Base-by-base conservation (phyloP, 2,888 invertebrate genomes). In the Caenorhabditis uteleia region DNA sequence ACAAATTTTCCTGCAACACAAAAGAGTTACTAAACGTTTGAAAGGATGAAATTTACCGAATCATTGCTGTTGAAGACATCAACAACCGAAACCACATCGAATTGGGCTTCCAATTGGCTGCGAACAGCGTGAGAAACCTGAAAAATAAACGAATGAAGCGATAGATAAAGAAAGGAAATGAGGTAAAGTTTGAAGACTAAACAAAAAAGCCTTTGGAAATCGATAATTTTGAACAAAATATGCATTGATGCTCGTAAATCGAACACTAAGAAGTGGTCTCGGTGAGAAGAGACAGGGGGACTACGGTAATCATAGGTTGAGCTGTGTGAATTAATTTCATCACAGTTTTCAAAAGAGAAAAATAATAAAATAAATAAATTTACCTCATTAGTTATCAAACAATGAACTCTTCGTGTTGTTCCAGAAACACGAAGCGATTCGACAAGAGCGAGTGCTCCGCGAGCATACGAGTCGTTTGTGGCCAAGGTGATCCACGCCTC, bases 401-500 rank as follows among this genome's bases (percentile, higher is more conserved):
- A 90, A 68, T 90, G 94, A 73, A 95, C 85, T 77, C 91, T 89
- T 83, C 91, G 88, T 29, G 87, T 87, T 56, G 95, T 95, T 70
- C 88, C 89, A 58, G 89, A 91, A 79, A 90, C 88, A 78, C 89
- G 89, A 80, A 99, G 86, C 6, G 97, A 97, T 85, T 92, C 89
- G 69, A 91, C 97, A 85, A 98, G 86, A 75, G 97, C 95, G 84
- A 98, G 85, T 61, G 97, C 95, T 78, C 98, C 98, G 26, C 57
- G 66, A 44, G 92, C 91, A 85, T 99, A 99, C 42, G 92, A 91
- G 86, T 99, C 98, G 88, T 95, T 98, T 78, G 98, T 99, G 71
- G 95, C 94, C 84, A 99, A 87, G 76, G 98, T 99, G 81, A 98
- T 97, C 92, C 94, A 98, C 85, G 97, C 95, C 43, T 73, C 68